Base-by-base conservation (phyloP, 2,113 vertebrate genomes). In the Baryphthengus martii region DNA sequence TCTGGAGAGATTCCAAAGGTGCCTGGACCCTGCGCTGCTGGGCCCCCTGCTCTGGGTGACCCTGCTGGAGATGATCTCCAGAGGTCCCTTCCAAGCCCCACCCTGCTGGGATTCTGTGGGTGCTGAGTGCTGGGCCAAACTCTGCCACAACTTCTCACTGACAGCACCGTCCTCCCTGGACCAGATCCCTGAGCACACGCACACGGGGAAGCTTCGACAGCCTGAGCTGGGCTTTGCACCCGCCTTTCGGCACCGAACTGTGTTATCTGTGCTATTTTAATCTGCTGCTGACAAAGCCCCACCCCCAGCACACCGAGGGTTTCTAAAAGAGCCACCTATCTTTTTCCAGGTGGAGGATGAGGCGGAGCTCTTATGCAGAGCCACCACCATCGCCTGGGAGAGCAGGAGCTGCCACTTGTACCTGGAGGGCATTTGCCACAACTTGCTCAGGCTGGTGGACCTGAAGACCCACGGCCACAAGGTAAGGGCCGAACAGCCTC, bases 321-420 rank as follows among this genome's bases (percentile, higher is more conserved):
- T 40, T 49, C 40, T 66, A 1, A 35, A 29, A n/a, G 7, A 33
- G 8, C 19, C 17, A 0, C 1, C 17, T 1, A 8, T 67, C 77
- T 65, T 74, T 62, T 83, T 84, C 72, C 91, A 92, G 98, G 58
- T 52, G 44, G 31, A 12, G 1, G 3, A 61, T 0, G 61, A 72
- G 3, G 15, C 1, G 1, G 78, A 96, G 59, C 55, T 37, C 20
- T 37, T 98, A 2, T 98, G 98, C 93, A 74, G 59, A 88, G 96
- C 96, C 12, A 21, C 33, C 5, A n/a, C 16, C 0, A 75, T 92
- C 6, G 25, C 79, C 1, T 1, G 0, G 77, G 37, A 93, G 33
- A 0, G 17, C 24, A 26, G 24, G 17, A 21, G 13, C 71, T 95
- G 90, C 81, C 77, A 89, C 71, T 2, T 0, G 2, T 0, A 3